phyloP scores from a whole-genome alignment of 2,113 vertebrate species.

The Centropristis striata region DNA sequence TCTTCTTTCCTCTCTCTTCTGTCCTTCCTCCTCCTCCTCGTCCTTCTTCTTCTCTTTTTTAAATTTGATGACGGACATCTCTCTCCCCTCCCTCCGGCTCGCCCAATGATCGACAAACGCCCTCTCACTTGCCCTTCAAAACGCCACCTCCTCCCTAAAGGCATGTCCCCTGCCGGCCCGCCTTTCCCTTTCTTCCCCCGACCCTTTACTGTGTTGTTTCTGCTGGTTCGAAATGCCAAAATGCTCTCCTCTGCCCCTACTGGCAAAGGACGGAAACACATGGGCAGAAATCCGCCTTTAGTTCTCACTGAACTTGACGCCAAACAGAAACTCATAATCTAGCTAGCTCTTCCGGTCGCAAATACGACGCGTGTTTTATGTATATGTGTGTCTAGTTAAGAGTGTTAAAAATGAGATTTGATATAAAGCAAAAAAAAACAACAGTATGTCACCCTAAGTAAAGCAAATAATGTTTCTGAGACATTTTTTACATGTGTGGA shows the following conservation, averaged over 20 bases:
- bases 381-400: conserved; percentile 74
- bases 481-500: conserved; percentile 54
- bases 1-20: conserved; percentile 45
- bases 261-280: conserved; percentile 55
- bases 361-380: conserved; percentile 65
- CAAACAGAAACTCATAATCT: conserved; percentile 73
- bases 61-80: conserved; percentile 59
- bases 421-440: conserved; percentile 43
- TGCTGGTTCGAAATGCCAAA: conserved; percentile 69
- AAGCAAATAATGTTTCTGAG: conserved; percentile 66
- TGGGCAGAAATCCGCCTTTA: conserved; percentile 49
- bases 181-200: conserved; percentile 40
- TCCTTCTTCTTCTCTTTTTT: conserved; percentile 30
- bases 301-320: conserved; percentile 58
- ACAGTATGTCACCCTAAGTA: conserved; percentile 52
- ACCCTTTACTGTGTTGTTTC: conserved; percentile 51
- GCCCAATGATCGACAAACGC: conserved; percentile 44
- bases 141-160: conserved; percentile 3
- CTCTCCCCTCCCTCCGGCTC: conserved; percentile 37
- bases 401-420: conserved; percentile 55
- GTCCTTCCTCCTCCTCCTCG: conserved; percentile 34
- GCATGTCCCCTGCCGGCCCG: conserved; percentile 15
- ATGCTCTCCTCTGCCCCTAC: conserved; percentile 58
- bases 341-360: conserved; percentile 75
- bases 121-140: conserved; percentile 70